Conservation (phyloP, 92 coral and sea anemone genomes). For the Siderastrea radians region DNA sequence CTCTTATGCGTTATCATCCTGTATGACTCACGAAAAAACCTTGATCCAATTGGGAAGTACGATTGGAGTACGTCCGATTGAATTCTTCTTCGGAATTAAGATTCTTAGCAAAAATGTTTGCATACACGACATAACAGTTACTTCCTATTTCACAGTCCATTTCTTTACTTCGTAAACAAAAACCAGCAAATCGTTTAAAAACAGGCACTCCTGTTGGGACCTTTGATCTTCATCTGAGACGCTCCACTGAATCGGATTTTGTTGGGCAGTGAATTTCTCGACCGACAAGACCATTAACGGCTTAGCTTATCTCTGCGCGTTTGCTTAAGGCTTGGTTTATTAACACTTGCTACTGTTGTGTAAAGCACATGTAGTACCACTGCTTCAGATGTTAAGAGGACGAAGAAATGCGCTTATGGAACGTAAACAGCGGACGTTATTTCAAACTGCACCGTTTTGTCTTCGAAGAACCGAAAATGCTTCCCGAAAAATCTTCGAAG, state of each 20-base stretch:
- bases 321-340: conserved; percentile 7
- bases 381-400: conserved; percentile 4
- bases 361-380: not conserved
- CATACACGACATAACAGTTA: not conserved
- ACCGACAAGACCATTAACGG: conserved; percentile 34
- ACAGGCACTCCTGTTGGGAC: conserved; percentile 17
- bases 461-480: conserved; percentile 1
- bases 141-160: not conserved
- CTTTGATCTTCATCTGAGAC: conserved; percentile 14
- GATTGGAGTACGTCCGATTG: conserved; percentile 14
- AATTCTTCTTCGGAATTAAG: conserved; percentile 14
- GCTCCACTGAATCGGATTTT: conserved; percentile 44
- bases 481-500: conserved; percentile 9
- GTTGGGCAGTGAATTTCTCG: conserved; percentile 14
- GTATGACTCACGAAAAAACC: conserved; percentile 23
- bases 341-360: not conserved
- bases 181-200: not conserved
- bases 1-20: conserved; percentile 31
- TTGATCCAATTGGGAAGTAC: conserved; percentile 55
- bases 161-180: not conserved
- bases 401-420: conserved; percentile 32
- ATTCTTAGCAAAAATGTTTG: not conserved
- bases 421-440: not conserved
- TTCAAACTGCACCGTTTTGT: conserved; percentile 41
- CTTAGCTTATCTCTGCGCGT: conserved; percentile 32